Evolutionary conservation across 92 coral and sea anemone species (phyloP).

Genomic region (Galaxea fascicularis): DNA sequence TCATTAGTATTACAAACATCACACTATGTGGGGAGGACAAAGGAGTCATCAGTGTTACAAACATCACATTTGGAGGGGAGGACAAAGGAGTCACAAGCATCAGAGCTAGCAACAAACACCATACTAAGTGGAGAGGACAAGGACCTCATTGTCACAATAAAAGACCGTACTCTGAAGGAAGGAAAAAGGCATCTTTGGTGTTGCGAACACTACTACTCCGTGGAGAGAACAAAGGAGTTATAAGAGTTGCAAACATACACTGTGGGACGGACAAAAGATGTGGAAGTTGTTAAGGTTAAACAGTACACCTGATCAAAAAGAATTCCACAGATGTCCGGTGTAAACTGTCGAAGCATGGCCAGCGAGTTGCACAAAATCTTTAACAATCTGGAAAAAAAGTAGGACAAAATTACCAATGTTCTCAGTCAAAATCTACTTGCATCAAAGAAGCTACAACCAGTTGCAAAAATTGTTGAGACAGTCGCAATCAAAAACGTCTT

Average conservation of each 20-base stretch:
- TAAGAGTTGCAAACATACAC: neutral
- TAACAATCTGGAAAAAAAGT: constrained; percentile 68
- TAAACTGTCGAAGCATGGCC: constrained; percentile 92
- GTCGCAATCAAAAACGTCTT: no score
- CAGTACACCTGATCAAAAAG: constrained; percentile 82
- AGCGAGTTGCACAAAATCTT: constrained; percentile 90
- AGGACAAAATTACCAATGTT: neutral
- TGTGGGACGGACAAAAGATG: no score
- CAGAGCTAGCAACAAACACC: neutral
- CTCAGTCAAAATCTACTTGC: no score
- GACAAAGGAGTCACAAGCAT: neutral
- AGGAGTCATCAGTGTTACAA: no score
- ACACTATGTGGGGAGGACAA: no score
- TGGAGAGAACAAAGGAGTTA: neutral
- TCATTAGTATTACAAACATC: neutral
- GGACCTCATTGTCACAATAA: neutral
- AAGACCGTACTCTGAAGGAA: neutral
- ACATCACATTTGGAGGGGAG: no score
- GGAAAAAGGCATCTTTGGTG: neutral
- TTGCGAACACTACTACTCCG: no score
- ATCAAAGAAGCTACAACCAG: no score
- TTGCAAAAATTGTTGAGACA: no score
- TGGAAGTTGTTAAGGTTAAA: neutral
- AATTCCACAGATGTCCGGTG: constrained; percentile 94
- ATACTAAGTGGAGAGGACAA: neutral